phyloP scores from a whole-genome alignment of 2,113 vertebrate species.

The Zeus faber region DNA sequence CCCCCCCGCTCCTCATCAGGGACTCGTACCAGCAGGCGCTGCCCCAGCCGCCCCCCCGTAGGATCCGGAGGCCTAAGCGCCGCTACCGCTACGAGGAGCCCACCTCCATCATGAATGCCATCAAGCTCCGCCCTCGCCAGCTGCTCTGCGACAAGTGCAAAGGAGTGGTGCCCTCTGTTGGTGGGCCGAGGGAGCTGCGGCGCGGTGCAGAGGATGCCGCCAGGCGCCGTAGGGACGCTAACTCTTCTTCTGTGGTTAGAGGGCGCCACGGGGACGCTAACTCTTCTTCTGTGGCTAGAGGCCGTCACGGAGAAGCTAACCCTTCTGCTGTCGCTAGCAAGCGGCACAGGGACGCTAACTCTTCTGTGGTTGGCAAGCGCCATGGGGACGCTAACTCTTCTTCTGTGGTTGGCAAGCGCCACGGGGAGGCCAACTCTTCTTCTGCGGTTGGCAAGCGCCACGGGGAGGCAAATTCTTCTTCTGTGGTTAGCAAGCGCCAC shows the following conservation, averaged over 20 bases:
- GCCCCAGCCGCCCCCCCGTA: slow-evolving; percentile 97
- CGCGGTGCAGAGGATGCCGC: slow-evolving; percentile 74
- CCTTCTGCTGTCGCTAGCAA: slow-evolving; percentile 83
- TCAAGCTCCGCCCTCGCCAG: slow-evolving; percentile 93
- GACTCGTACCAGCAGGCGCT: slow-evolving; percentile 98
- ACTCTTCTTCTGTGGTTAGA: too few relatives aligned
- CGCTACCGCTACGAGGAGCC: slow-evolving; percentile 96
- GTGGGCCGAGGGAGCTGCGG: slow-evolving; percentile 84
- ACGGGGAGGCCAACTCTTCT: too few relatives aligned
- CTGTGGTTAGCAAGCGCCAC: too few relatives aligned
- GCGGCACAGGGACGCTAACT: too few relatives aligned
- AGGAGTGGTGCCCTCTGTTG: slow-evolving; percentile 79
- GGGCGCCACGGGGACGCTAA: slow-evolving; percentile 75
- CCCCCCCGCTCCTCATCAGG: slow-evolving; percentile 97
- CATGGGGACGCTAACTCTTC: too few relatives aligned
- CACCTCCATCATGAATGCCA: slow-evolving; percentile 97
- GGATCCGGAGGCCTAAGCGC: slow-evolving; percentile 93
- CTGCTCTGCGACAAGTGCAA: slow-evolving; percentile 98
- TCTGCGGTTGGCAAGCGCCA: too few relatives aligned
- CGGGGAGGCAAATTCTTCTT: too few relatives aligned
- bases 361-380: too few relatives aligned
- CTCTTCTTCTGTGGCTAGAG: slow-evolving; percentile 22
- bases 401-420: too few relatives aligned
- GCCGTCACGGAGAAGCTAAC: neutral
- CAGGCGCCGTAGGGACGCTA: too few relatives aligned